phyloP scores from a whole-genome alignment of 2,113 vertebrate species.

The Sterrhoptilus dennistouni region DNA sequence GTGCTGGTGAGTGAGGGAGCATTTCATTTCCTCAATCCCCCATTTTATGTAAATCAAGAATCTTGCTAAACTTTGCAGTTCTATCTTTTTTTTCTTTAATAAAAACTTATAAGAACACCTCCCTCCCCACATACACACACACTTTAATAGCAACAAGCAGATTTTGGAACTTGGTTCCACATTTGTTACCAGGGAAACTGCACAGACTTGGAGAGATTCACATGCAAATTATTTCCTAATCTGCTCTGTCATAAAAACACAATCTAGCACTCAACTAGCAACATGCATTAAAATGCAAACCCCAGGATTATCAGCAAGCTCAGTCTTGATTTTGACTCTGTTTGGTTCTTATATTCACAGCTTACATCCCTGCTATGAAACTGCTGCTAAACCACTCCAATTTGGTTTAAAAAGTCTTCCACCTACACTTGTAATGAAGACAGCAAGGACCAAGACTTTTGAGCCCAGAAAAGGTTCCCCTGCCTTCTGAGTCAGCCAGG shows the following conservation, averaged over 20 bases:
- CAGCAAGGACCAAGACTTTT: not conserved
- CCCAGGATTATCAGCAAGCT: slow-evolving; percentile 1
- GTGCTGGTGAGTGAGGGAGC: not conserved
- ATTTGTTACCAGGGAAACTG: slow-evolving; percentile 56
- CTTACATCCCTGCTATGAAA: not conserved
- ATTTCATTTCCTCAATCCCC: not conserved
- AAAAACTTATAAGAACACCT: not conserved
- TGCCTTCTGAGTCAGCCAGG: not conserved
- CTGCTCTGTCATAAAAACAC: slow-evolving; percentile 28
- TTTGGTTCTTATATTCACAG: not conserved
- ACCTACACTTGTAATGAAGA: not conserved
- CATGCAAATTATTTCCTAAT: slow-evolving; percentile 52
- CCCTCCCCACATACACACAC: not conserved
- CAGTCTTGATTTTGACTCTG: not conserved
- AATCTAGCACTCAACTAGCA: slow-evolving; percentile 14
- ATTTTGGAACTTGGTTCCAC: not conserved
- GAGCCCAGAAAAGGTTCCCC: not conserved
- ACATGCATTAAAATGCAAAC: slow-evolving; percentile 41
- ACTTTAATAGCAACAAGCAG: not conserved
- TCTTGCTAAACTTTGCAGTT: not conserved
- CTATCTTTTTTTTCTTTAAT: not conserved
- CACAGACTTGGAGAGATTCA: not conserved
- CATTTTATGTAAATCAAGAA: slow-evolving; percentile 11
- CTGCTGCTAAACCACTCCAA: not conserved
- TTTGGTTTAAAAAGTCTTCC: not conserved